Conservation (phyloP, 2,113 vertebrate genomes). For the Electrona antarctica region DNA sequence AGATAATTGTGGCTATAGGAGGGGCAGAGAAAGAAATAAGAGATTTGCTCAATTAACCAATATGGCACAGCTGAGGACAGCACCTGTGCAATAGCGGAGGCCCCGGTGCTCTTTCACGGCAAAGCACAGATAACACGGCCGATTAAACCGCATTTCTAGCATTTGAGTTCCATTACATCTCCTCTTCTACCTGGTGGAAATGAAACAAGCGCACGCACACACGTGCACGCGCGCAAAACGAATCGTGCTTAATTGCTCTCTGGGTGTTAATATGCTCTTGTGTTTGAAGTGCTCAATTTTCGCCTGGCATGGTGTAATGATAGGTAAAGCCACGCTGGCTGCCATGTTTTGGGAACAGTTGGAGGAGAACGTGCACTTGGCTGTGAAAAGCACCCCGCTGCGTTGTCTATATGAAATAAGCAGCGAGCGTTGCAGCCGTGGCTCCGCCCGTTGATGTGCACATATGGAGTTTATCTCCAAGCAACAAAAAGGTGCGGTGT, state of each 20-base stretch:
- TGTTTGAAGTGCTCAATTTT: constrained; percentile 72
- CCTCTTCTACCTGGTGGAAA: constrained; percentile 70
- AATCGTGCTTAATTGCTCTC: constrained; percentile 72
- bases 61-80: constrained; percentile 76
- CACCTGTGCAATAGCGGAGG: constrained; percentile 76
- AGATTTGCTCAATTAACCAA: constrained; percentile 82
- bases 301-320: constrained; percentile 61
- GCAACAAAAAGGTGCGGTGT: too few species aligned
- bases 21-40: constrained; percentile 70
- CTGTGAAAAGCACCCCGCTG: constrained; percentile 40
- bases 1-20: constrained; percentile 76
- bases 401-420: constrained; percentile 43
- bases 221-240: neutral
- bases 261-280: constrained; percentile 63
- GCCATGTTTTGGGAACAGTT: constrained; percentile 60
- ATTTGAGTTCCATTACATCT: constrained; percentile 16
- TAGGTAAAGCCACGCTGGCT: constrained; percentile 41
- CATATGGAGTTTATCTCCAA: too few species aligned
- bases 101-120: constrained; percentile 36
- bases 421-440: constrained; percentile 26
- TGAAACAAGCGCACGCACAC: constrained; percentile 22
- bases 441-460: too few species aligned
- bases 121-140: constrained; percentile 66
- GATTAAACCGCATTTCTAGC: constrained; percentile 69
- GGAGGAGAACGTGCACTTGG: constrained; percentile 37